Evolutionary conservation across 2,797 vertebrate species (phyloP).

Genomic region (Catamblyrhynchus diadema): DNA sequence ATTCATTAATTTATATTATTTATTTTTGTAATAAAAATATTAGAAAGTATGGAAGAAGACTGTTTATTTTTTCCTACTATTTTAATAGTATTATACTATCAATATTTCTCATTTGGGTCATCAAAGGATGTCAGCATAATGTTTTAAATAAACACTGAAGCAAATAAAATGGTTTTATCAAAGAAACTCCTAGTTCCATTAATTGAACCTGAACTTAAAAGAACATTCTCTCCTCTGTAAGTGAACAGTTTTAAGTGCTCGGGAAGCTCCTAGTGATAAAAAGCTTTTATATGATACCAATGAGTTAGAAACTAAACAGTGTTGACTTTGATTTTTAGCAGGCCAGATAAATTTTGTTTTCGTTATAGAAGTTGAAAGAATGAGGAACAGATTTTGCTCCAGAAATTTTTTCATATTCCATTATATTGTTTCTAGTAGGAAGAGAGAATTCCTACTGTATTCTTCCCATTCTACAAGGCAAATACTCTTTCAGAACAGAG

Average conservation of each 20-base stretch:
- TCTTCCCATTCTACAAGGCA: background rate
- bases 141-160: slow-evolving; percentile 17
- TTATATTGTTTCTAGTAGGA: background rate
- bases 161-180: background rate
- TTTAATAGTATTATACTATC: slow-evolving; percentile 20
- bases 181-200: background rate
- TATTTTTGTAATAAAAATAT: background rate
- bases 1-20: background rate
- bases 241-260: background rate
- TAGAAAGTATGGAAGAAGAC: background rate
- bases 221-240: background rate
- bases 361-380: background rate
- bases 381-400: background rate
- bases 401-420: background rate
- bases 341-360: background rate
- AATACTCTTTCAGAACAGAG: background rate
- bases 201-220: background rate
- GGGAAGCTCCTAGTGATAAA: background rate
- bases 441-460: background rate
- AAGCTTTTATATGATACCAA: background rate
- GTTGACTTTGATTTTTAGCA: background rate
- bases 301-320: background rate
- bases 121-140: background rate
- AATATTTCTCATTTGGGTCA: background rate
- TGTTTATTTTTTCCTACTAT: background rate